phyloP scores from a whole-genome alignment of 2,888 invertebrate species.

The Hemistola chrysoprasaria region DNA sequence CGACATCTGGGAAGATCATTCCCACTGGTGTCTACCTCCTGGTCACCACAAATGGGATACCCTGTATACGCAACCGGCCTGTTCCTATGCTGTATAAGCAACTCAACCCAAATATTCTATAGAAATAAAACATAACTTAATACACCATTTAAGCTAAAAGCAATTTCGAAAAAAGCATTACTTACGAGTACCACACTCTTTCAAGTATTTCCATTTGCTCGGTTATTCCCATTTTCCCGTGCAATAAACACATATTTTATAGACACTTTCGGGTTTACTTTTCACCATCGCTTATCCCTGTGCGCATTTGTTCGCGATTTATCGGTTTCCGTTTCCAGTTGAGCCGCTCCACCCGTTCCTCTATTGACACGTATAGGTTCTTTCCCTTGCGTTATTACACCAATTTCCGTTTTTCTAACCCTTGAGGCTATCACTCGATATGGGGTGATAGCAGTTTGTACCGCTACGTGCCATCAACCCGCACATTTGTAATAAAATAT shows the following conservation, averaged over 20 bases:
- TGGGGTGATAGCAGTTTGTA: slow-evolving; percentile 11
- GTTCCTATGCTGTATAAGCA: no score
- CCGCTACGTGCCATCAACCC: neutral
- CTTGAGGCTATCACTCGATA: slow-evolving; percentile 15
- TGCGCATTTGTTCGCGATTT: slow-evolving; percentile 28
- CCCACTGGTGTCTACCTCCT: no score
- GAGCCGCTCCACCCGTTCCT: slow-evolving; percentile 23
- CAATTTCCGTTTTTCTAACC: slow-evolving; percentile 25
- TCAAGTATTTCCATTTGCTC: slow-evolving; percentile 10
- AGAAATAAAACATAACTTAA: slow-evolving; percentile 3
- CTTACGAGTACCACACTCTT: slow-evolving; percentile 7
- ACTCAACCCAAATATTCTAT: neutral
- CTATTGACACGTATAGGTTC: slow-evolving; percentile 29
- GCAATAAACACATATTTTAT: slow-evolving; percentile 23
- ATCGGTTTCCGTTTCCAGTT: slow-evolving; percentile 26
- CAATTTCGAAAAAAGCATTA: slow-evolving; percentile 5
- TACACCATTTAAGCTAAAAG: slow-evolving; percentile 5
- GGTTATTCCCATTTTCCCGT: slow-evolving; percentile 12
- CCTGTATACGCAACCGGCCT: no score
- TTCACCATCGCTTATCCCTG: slow-evolving; percentile 20
- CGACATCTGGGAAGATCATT: no score
- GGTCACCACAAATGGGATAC: no score
- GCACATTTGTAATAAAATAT: no score
- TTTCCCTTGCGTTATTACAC: slow-evolving; percentile 26
- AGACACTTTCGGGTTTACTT: slow-evolving; percentile 22